These are phyloP conservation scores for Heliocidaris erythrogramma DNA, from an alignment of 35 echinoderm and acorn worm genomes.

Conservation along the genomic window DNA sequence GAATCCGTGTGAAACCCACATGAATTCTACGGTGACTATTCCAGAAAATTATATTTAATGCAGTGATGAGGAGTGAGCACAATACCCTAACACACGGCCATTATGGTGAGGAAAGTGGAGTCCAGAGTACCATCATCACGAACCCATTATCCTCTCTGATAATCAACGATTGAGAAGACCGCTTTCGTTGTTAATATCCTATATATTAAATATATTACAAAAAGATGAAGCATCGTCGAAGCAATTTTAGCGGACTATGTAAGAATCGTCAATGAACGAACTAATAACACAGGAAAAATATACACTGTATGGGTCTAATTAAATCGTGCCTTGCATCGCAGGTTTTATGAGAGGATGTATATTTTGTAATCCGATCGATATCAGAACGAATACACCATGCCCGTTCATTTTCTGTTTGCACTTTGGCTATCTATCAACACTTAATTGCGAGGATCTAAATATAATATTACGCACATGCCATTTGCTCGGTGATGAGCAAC, in stretches of 20 bases:
- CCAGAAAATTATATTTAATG: too few relatives aligned
- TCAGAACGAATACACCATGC: background rate
- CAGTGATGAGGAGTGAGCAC: too few relatives aligned
- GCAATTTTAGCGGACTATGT: background rate
- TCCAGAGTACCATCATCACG: background rate
- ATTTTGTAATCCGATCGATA: background rate
- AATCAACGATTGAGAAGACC: background rate
- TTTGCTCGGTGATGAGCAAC: background rate
- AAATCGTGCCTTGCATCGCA: background rate
- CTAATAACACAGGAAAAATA: background rate
- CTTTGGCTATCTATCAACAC: background rate
- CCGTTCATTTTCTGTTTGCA: background rate
- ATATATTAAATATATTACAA: background rate
- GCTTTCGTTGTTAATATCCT: background rate
- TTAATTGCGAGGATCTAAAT: background rate
- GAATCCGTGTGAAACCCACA: too few relatives aligned
- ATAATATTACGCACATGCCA: background rate
- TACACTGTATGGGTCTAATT: too few relatives aligned
- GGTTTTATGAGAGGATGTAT: background rate
- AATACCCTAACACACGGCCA: too few relatives aligned
- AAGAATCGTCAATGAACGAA: background rate
- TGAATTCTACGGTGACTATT: too few relatives aligned
- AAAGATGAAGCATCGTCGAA: background rate
- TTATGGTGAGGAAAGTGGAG: background rate
- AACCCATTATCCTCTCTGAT: background rate